These are phyloP conservation scores for Tachycineta bicolor DNA, from an alignment of 2,113 vertebrate species.

Conservation along the genomic window DNA sequence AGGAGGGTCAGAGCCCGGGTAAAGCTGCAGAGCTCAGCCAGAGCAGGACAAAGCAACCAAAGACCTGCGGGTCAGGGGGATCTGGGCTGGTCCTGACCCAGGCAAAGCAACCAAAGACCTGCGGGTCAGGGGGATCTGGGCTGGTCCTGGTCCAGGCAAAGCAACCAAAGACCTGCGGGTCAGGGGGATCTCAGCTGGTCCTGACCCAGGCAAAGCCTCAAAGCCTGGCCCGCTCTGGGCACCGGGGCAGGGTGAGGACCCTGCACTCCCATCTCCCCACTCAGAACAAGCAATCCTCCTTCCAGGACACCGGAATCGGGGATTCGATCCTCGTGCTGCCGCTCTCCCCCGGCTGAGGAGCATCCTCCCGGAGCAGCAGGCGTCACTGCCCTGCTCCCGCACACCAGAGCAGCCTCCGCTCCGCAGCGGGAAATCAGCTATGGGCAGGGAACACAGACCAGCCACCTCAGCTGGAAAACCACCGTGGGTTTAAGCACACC, in stretches of 20 bases:
- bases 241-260: fast-evolving
- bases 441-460: conserved; percentile 26
- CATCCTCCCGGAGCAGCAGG: neutral
- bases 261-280: neutral
- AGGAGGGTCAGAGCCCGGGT: neutral
- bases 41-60: fast-evolving
- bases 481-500: neutral
- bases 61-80: too few species aligned
- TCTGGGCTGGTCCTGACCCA: neutral
- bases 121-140: too few species aligned
- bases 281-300: fast-evolving
- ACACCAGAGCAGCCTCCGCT: neutral
- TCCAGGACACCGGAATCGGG: neutral
- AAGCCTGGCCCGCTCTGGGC: fast-evolving
- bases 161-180: too few species aligned
- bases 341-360: neutral
- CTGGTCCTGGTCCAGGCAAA: too few species aligned
- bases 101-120: neutral
- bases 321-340: neutral
- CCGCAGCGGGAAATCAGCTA: too few species aligned
- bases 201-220: neutral
- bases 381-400: neutral
- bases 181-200: neutral
- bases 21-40: neutral
- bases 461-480: conserved; percentile 17